Conservation (phyloP, 23 tunicate genomes). For the Aplidium turbinatum region DNA sequence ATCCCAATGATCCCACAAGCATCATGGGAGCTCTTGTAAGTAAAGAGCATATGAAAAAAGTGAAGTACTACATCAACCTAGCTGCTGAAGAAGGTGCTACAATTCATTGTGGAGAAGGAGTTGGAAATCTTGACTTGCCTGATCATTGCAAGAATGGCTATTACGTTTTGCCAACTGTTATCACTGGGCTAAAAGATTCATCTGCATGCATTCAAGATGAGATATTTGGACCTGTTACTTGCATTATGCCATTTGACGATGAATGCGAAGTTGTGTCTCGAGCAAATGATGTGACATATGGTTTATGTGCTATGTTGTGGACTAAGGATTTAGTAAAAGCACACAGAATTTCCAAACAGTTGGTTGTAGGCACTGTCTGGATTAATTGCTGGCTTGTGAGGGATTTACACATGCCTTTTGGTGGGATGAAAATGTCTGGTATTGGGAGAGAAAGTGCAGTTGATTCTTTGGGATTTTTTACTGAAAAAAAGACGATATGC, state of each 20-base stretch:
- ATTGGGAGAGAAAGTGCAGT: slow-evolving; percentile 76
- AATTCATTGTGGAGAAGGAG: slow-evolving; percentile 60
- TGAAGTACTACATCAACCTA: slow-evolving; percentile 52
- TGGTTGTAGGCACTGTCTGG: slow-evolving; percentile 88
- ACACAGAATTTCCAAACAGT: slow-evolving; percentile 56
- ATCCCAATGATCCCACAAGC: slow-evolving; percentile 45
- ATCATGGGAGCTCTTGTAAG: slow-evolving; percentile 74
- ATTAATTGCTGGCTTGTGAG: slow-evolving; percentile 88
- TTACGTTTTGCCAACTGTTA: slow-evolving; percentile 64
- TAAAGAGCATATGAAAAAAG: slow-evolving; percentile 74
- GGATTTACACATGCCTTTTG: slow-evolving; percentile 85
- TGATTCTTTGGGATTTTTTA: slow-evolving; percentile 80
- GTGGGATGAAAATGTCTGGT: slow-evolving; percentile 82
- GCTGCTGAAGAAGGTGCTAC: slow-evolving; percentile 53
- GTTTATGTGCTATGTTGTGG: slow-evolving; percentile 69
- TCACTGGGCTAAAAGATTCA: slow-evolving; percentile 53
- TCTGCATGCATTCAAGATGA: slow-evolving; percentile 67
- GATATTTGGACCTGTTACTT: slow-evolving; percentile 91
- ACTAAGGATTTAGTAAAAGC: slow-evolving; percentile 55
- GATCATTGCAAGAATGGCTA: slow-evolving; percentile 45
- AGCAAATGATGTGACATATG: slow-evolving; percentile 71
- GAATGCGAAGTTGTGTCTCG: slow-evolving; percentile 64
- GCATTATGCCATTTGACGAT: slow-evolving; percentile 56
- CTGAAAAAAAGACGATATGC: slow-evolving; percentile 84
- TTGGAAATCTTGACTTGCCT: slow-evolving; percentile 48